Evolutionary conservation across 2,113 vertebrate genomes (phyloP).

Genomic region (Corapipo altera): DNA sequence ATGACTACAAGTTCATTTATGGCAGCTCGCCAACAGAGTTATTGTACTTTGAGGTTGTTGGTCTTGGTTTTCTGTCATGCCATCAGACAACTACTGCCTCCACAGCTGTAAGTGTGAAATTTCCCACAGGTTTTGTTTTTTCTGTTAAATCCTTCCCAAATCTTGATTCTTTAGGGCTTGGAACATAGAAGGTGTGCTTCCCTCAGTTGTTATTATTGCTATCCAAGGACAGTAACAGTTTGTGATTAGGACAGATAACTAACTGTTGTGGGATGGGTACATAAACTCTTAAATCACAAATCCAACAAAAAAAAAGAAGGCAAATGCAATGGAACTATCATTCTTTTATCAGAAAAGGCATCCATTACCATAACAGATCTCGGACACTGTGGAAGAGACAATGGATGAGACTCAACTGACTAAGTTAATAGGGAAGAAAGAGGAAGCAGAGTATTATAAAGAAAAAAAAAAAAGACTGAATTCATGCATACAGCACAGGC

Average conservation of each 20-base stretch:
- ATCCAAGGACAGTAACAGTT: not conserved
- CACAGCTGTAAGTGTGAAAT: not conserved
- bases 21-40: not conserved
- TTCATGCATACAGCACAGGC: not conserved
- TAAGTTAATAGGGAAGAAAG: not conserved
- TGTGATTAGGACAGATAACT: not conserved
- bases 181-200: not conserved
- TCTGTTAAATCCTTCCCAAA: not conserved
- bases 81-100: not conserved
- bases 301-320: not conserved
- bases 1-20: not conserved
- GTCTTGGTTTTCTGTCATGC: not conserved
- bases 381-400: not conserved
- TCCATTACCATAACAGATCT: accelerated
- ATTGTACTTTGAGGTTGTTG: not conserved
- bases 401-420: not conserved
- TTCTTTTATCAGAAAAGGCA: not conserved
- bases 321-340: not conserved
- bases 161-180: not conserved
- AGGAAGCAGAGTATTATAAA: not conserved
- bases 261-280: not conserved
- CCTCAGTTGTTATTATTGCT: not conserved
- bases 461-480: not conserved
- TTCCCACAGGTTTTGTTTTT: not conserved
- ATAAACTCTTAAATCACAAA: not conserved